Conservation (phyloP, 2,797 vertebrate genomes). For the Trichosurus vulpecula region DNA sequence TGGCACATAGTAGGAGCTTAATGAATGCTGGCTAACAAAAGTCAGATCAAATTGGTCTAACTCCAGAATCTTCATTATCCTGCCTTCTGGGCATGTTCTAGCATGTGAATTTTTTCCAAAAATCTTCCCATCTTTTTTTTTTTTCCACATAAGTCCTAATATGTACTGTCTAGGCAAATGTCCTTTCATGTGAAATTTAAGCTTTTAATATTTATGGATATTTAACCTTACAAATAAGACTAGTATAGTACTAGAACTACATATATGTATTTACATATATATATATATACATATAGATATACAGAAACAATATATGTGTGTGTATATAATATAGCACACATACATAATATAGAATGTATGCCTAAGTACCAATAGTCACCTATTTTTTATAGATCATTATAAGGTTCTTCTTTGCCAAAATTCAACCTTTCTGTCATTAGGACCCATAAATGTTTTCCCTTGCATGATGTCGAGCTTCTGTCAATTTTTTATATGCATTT, state of each 20-base stretch:
- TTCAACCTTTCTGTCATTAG: constrained; percentile 31
- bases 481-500: constrained; percentile 44
- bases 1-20: neutral
- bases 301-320: too few species aligned
- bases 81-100: neutral
- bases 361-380: neutral
- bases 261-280: too few species aligned
- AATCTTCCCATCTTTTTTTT: neutral
- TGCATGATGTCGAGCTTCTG: constrained; percentile 28
- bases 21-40: neutral
- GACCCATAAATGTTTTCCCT: constrained; percentile 52
- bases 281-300: too few species aligned
- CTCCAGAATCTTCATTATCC: neutral
- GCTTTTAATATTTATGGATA: neutral
- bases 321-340: too few species aligned
- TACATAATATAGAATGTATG: neutral
- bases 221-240: neutral
- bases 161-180: neutral
- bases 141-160: neutral
- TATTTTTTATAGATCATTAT: neutral
- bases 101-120: neutral
- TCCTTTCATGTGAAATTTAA: neutral
- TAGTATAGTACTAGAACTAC: too few species aligned
- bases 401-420: neutral
- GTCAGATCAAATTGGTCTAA: neutral